phyloP scores from a whole-genome alignment of 2,797 vertebrate species.

The Aselliscus stoliczkanus region DNA sequence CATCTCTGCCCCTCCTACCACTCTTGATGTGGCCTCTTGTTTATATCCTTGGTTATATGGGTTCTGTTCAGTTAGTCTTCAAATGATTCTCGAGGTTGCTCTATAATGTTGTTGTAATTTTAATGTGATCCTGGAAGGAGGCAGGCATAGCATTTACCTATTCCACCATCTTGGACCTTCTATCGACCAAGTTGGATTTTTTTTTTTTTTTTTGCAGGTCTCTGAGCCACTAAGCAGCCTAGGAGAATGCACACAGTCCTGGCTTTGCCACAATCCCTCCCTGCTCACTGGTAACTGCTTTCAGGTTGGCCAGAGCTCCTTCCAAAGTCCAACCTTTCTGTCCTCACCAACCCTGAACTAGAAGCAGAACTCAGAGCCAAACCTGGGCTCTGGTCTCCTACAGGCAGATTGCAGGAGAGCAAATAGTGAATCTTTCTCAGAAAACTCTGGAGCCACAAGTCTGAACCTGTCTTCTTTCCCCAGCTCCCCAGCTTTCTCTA shows the following conservation, averaged over 20 bases:
- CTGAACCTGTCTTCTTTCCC: not conserved
- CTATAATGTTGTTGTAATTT: too few species aligned
- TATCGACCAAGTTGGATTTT: too few species aligned
- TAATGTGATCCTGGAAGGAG: too few species aligned
- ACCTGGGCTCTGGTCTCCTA: not conserved
- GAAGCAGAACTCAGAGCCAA: not conserved
- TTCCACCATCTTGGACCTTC: too few species aligned
- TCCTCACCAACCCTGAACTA: not conserved
- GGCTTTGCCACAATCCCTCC: not conserved
- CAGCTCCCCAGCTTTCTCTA: not conserved
- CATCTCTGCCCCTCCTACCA: too few species aligned
- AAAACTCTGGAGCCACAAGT: not conserved
- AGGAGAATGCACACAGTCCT: not conserved
- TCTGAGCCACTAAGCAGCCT: not conserved
- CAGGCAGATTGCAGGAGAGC: not conserved
- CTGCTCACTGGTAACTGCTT: not conserved
- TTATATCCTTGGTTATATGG: too few species aligned
- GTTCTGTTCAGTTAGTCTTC: too few species aligned
- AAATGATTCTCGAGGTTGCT: too few species aligned
- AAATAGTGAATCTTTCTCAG: not conserved
- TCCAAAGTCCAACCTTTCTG: not conserved
- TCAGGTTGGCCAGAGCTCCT: not conserved
- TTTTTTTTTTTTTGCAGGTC: not conserved
- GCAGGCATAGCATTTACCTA: too few species aligned
- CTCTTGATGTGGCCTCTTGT: too few species aligned